These are phyloP conservation scores for Protobothrops mucrosquamatus DNA, from an alignment of 2,113 vertebrate species.

Conservation along the genomic window DNA sequence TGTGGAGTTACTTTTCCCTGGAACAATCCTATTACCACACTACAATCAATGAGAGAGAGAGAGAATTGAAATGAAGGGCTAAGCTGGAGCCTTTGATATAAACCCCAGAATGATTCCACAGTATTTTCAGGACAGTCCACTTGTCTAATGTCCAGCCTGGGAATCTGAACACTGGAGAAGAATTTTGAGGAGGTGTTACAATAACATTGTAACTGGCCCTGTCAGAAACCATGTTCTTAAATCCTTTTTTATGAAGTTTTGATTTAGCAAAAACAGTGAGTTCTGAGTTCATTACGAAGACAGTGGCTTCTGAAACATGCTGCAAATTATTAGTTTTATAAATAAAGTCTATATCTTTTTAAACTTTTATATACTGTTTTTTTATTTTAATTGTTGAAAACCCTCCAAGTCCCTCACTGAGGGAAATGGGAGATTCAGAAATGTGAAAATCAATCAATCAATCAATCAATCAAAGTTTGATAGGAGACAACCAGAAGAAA, in stretches of 20 bases:
- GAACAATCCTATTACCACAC: fast-evolving
- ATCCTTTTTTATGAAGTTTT: constrained; percentile 49
- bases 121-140: constrained; percentile 29
- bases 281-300: constrained; percentile 38
- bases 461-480: neutral
- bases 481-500: neutral
- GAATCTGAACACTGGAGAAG: constrained; percentile 36
- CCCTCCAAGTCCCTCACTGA: neutral
- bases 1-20: neutral
- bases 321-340: constrained; percentile 23
- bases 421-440: neutral
- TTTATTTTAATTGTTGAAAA: neutral
- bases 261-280: constrained; percentile 9
- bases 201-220: constrained; percentile 43
- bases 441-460: neutral
- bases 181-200: constrained; percentile 60
- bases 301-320: neutral
- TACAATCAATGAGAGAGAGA: neutral
- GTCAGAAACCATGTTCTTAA: constrained; percentile 40
- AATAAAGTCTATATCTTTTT: constrained; percentile 3
- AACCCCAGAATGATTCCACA: constrained; percentile 34
- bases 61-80: constrained; percentile 39
- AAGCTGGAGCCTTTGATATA: constrained; percentile 26
- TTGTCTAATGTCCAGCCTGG: constrained; percentile 48
- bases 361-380: neutral